phyloP scores from a whole-genome alignment of 2,888 invertebrate genomes.

The Zaprionus bogoriensis region DNA sequence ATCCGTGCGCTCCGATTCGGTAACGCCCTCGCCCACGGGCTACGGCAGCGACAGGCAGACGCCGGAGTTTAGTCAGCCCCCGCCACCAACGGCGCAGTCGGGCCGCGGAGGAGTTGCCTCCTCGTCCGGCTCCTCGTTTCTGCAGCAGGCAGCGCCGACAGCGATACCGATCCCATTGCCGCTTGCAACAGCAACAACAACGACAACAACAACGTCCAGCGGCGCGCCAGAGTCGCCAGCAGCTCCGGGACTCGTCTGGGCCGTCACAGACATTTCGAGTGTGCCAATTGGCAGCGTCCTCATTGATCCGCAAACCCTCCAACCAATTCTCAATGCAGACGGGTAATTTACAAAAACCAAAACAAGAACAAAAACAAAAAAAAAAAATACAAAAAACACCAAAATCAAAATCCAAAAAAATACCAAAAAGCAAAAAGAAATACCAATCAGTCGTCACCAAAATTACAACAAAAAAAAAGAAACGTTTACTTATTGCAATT shows the following conservation, averaged over 20 bases:
- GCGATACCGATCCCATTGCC: slow-evolving; percentile 25
- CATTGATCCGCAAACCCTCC: slow-evolving; percentile 89
- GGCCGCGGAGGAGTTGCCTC: slow-evolving; percentile 41
- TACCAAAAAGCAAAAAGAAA: slow-evolving; percentile 26
- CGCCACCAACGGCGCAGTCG: slow-evolving; percentile 32
- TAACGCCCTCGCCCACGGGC: slow-evolving; percentile 90
- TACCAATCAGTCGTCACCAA: slow-evolving; percentile 42
- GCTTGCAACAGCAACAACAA: slow-evolving; percentile 37
- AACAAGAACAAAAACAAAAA: slow-evolving; percentile 61
- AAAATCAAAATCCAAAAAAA: slow-evolving; percentile 26
- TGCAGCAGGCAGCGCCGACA: slow-evolving; percentile 41
- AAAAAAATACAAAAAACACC: slow-evolving; percentile 43
- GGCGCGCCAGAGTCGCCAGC: slow-evolving; percentile 50
- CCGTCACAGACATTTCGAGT: slow-evolving; percentile 92
- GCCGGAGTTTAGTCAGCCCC: slow-evolving; percentile 80
- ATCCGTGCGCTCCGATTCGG: slow-evolving; percentile 87
- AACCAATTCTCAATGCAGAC: slow-evolving; percentile 83
- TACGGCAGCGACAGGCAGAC: slow-evolving; percentile 83
- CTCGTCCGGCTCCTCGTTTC: no score
- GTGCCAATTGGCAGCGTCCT: slow-evolving; percentile 94
- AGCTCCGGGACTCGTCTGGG: slow-evolving; percentile 88
- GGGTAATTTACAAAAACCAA: slow-evolving; percentile 82
- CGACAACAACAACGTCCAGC: slow-evolving; percentile 40
- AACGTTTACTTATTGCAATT: slow-evolving; percentile 24
- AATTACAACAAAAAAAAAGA: slow-evolving; percentile 22